Evolutionary conservation across 2,888 invertebrate species (phyloP), one percentile per base, ranked within the genome.

Genomic region (Pelosia muscerda): DNA sequence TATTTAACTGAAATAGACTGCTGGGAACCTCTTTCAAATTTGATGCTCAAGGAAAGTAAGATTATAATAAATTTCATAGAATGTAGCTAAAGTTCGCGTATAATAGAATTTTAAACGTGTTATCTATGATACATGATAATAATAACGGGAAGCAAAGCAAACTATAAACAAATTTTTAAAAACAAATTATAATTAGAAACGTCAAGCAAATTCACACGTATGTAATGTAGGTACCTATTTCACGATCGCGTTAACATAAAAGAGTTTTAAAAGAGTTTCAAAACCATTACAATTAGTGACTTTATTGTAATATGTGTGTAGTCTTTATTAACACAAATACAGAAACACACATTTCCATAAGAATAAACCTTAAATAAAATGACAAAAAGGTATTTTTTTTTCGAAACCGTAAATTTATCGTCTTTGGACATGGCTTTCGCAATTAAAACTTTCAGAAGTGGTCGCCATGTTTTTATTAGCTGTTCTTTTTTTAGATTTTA

Each of bases 391-490:
- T 22, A 1, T 38, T 2, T 61, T 58, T 70, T 73, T 75, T 61
- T 65, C 26, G 13, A 25, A 57, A 61, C 58, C 28, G 61, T 10
- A 58, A 62, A 58, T 71, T 75, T 28, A 68, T 63, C 70, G 65
- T 73, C 72, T 69, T 69, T 63, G 66, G 66, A 60, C 64, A 73
- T 66, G 26, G 75, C 67, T 74, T 71, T 62, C 31, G 78, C 77
- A 80, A 80, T 80, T 79, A 80, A 78, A 80, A 79, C 73, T 79
- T 79, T 31, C 10, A 38, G 67, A 59, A 63, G 69, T 58, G 54
- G 72, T 69, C 61, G 53, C 42, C 59, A n/a, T 66, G 58, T 77
- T 76, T 74, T 68, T 75, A 19, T 67, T 59, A 67, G n/a, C 34
- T n/a, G 22, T 64, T 68, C 66, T 53, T 28, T 55, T 71, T 63